A percentile compares a stretch with the other conserved stretches of the same genome.
phyloP scores from a whole-genome alignment of 2,888 invertebrate species.

The Falcaria lacertinaria region DNA sequence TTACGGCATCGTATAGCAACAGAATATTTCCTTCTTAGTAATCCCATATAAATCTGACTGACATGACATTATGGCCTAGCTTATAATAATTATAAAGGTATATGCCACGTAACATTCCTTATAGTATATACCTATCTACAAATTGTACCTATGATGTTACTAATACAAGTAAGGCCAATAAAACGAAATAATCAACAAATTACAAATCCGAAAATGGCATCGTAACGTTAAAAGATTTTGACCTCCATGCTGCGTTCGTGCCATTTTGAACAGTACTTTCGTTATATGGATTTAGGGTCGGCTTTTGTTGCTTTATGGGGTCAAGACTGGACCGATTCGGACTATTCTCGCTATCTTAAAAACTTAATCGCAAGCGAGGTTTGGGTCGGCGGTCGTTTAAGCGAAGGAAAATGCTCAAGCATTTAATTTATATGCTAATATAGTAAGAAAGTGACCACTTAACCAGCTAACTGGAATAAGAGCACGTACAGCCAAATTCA shows the following conservation, averaged over 20 bases:
- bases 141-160: neutral
- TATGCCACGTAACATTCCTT: too few relatives aligned
- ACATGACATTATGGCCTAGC: too few relatives aligned
- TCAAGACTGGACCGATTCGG: slow-evolving; percentile 16
- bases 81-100: too few relatives aligned
- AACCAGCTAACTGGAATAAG: slow-evolving; percentile 13
- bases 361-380: slow-evolving; percentile 42
- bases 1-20: too few relatives aligned
- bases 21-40: too few relatives aligned
- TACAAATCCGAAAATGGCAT: slow-evolving; percentile 2
- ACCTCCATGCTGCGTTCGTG: neutral
- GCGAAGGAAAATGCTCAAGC: slow-evolving; percentile 38
- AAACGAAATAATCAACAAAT: neutral
- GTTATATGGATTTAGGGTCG: slow-evolving; percentile 1
- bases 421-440: slow-evolving; percentile 71
- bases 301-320: slow-evolving; percentile 9
- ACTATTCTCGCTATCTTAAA: slow-evolving; percentile 40
- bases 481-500: slow-evolving; percentile 4
- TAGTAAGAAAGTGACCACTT: slow-evolving; percentile 31
- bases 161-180: neutral
- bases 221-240: slow-evolving; percentile 2
- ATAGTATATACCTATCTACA: neutral
- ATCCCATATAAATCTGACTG: too few relatives aligned
- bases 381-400: slow-evolving; percentile 29
- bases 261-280: neutral